Base-by-base conservation (phyloP, 1,140 invertebrate genomes). In the Plutomurus gul region DNA sequence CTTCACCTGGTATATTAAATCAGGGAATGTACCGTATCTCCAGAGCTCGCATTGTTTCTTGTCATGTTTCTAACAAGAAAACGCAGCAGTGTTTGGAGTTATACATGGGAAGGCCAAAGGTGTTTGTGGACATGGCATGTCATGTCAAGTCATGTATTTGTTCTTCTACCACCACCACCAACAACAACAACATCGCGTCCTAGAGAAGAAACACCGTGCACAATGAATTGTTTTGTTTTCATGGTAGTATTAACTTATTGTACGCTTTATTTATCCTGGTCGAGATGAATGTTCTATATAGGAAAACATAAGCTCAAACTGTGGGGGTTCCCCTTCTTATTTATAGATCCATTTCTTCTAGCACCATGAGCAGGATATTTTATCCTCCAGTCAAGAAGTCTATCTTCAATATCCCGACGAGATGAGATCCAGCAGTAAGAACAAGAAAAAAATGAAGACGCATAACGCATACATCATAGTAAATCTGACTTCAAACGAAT, bases 301-400 rank as follows among this genome's bases (percentile, higher is more conserved):
- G 11, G 27, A 60, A 65, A 65, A 65, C 56, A 65, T 65, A 65
- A 65, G 56, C 25, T 65, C 56, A 65, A 65, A n/a, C 56, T 65
- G 56, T 65, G 56, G 56, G 56, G 56, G 56, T 65, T 65, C 56
- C 56, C 56, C 56, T 65, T 65, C 13, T 65, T 65, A 65, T 65
- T 65, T 65, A 65, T 65, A 65, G 56, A 65, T 65, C 30, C 56
- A 65, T 65, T 65, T 16, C 16, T n/a, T 65, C 11, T 16, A 65
- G 16, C n/a, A n/a, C n/a, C n/a, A n/a, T n/a, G n/a, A n/a, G n/a
- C n/a, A n/a, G 56, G 56, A 65, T 65, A 65, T 65, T 65, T 65
- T 65, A 65, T 65, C 18, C 47, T 22, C 11, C 47, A 22, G 27
- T 65, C n/a, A 25, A 33, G 6, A 13, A 65, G 56, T 3, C 49